Conservation (phyloP, 2,888 invertebrate genomes). For the Xestobium rufovillosum region DNA sequence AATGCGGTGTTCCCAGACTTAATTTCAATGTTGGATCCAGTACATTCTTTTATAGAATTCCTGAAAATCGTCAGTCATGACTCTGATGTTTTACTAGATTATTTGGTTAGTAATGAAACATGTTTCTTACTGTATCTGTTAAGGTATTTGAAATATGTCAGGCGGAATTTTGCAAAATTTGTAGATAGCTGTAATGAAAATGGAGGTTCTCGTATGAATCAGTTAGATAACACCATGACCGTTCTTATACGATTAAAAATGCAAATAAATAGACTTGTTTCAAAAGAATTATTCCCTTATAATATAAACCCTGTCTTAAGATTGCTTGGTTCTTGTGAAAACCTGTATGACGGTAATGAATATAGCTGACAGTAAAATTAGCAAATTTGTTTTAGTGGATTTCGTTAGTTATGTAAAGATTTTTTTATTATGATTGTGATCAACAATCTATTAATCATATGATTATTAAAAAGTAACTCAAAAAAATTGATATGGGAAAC, state of each 20-base stretch:
- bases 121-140: constrained; percentile 80
- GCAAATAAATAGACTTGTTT: constrained; percentile 75
- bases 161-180: constrained; percentile 78
- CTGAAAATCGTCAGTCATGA: constrained; percentile 75
- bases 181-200: constrained; percentile 64
- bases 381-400: constrained; percentile 6
- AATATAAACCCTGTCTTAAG: constrained; percentile 83
- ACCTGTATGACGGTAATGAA: constrained; percentile 76
- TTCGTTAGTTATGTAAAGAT: constrained; percentile 6
- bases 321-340: constrained; percentile 75
- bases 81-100: constrained; percentile 71
- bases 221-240: constrained; percentile 75
- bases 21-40: constrained; percentile 75
- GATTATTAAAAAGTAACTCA: not conserved
- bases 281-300: constrained; percentile 78
- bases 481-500: too few relatives aligned
- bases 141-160: constrained; percentile 75
- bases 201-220: constrained; percentile 42
- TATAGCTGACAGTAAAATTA: constrained; percentile 56
- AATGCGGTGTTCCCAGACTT: constrained; percentile 74
- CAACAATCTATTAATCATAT: too few relatives aligned
- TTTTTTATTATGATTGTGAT: too few relatives aligned
- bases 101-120: constrained; percentile 84
- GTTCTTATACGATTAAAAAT: constrained; percentile 70
- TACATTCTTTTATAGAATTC: constrained; percentile 81